Percentiles rank a stretch among this genome's conserved stretches.
These are phyloP conservation scores for Notocelia uddmanniana DNA, from an alignment of 2,888 invertebrate genomes.

Conservation along the genomic window DNA sequence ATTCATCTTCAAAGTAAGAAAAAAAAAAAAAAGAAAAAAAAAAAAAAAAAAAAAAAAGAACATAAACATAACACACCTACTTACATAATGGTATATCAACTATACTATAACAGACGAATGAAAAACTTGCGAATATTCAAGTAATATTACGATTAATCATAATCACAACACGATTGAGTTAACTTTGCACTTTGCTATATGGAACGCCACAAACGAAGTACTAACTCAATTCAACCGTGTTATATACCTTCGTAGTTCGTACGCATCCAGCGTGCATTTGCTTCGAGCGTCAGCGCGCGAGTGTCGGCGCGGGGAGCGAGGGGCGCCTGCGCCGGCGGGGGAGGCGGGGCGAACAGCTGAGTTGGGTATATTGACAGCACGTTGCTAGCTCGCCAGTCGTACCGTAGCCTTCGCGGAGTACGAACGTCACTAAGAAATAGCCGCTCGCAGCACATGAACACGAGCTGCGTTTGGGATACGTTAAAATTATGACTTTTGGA, in stretches of 20 bases:
- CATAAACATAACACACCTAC: too few species aligned
- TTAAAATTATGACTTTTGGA: slow-evolving; percentile 86
- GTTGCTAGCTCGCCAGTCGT: slow-evolving; percentile 85
- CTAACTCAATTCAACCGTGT: not conserved
- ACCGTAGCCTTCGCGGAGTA: slow-evolving; percentile 80
- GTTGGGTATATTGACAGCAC: slow-evolving; percentile 87
- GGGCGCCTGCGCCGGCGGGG: slow-evolving; percentile 69
- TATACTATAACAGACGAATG: too few species aligned
- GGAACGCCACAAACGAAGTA: not conserved
- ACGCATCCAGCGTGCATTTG: slow-evolving; percentile 52
- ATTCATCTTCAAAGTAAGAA: too few species aligned
- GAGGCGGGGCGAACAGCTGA: slow-evolving; percentile 85
- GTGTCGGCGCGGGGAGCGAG: slow-evolving; percentile 65
- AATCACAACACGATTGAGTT: not conserved
- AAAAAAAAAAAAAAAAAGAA: too few species aligned
- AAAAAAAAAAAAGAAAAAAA: too few species aligned
- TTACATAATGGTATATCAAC: too few species aligned
- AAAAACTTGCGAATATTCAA: slow-evolving; percentile 1
- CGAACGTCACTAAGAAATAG: slow-evolving; percentile 75
- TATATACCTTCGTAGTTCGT: too few species aligned
- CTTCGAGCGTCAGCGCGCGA: slow-evolving; percentile 50
- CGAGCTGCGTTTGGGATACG: slow-evolving; percentile 79
- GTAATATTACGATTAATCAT: not conserved
- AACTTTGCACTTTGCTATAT: not conserved
- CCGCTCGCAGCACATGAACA: slow-evolving; percentile 76